These are phyloP conservation scores for Lepidotrigona ventralis DNA, from an alignment of 1,140 invertebrate species.

Conservation along the genomic window DNA sequence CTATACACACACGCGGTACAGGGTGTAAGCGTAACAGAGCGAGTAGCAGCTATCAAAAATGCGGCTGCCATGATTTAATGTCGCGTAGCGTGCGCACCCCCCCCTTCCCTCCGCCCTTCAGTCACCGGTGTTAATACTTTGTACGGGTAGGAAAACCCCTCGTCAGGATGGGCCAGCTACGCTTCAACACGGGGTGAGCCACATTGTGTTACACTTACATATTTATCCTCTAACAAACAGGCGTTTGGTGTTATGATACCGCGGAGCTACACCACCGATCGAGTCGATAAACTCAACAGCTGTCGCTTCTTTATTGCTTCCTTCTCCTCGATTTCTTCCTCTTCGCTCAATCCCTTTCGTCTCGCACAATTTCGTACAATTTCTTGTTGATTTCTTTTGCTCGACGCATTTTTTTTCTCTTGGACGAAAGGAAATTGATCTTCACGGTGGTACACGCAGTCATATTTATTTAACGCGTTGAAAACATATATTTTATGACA, in stretches of 20 bases:
- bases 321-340: slow-evolving; percentile 25
- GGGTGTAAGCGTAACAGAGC: too few relatives aligned
- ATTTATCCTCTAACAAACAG: slow-evolving; percentile 80
- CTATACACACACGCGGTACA: neutral
- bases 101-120: too few relatives aligned
- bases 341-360: neutral
- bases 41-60: slow-evolving; percentile 3
- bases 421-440: too few relatives aligned
- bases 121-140: slow-evolving; percentile 54
- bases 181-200: slow-evolving; percentile 27
- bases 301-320: slow-evolving; percentile 59
- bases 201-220: slow-evolving; percentile 79
- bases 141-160: neutral
- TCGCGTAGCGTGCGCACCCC: slow-evolving; percentile 56
- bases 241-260: slow-evolving; percentile 79
- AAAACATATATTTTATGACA: too few relatives aligned
- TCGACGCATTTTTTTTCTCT: too few relatives aligned
- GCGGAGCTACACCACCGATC: slow-evolving; percentile 66
- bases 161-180: slow-evolving; percentile 23
- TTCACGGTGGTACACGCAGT: too few relatives aligned
- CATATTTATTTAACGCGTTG: too few relatives aligned
- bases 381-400: too few relatives aligned
- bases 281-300: slow-evolving; percentile 62
- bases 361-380: neutral
- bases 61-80: slow-evolving; percentile 73